These are phyloP conservation scores for Seriola rivoliana DNA, from an alignment of 2,113 vertebrate species.

Conservation along the genomic window DNA sequence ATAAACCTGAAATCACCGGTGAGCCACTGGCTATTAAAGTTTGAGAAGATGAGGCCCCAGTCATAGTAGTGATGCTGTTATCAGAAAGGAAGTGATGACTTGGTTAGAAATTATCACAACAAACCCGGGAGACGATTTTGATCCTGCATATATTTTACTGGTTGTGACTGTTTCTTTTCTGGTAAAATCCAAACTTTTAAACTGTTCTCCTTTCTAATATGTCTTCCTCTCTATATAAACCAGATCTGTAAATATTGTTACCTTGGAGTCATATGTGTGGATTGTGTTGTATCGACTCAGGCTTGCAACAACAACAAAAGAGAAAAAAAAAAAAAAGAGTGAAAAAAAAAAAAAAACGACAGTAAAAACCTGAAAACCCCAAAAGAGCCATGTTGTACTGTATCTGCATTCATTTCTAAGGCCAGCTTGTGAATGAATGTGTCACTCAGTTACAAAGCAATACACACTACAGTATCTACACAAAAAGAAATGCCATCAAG, in stretches of 20 bases:
- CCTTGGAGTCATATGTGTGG: constrained; percentile 78
- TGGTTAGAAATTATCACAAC: not conserved
- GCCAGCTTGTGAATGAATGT: constrained; percentile 85
- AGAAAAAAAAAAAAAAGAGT: constrained; percentile 22
- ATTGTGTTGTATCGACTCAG: constrained; percentile 82
- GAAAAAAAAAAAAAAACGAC: constrained; percentile 11
- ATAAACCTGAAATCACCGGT: constrained; percentile 5
- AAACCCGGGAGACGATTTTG: constrained; percentile 47
- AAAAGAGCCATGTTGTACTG: constrained; percentile 75
- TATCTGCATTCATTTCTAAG: constrained; percentile 77
- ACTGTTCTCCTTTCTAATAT: constrained; percentile 68
- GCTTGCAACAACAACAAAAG: constrained; percentile 72
- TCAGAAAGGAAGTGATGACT: constrained; percentile 8
- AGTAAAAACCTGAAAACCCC: constrained; percentile 50
- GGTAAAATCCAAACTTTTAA: constrained; percentile 63
- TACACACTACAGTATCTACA: constrained; percentile 69
- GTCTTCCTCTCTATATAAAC: constrained; percentile 81
- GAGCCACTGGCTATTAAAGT: not conserved
- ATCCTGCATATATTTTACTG: constrained; percentile 55
- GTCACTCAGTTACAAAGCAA: constrained; percentile 82
- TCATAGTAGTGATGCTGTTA: constrained; percentile 10
- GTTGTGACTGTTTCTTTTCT: constrained; percentile 76
- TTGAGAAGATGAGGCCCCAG: not conserved
- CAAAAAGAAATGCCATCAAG: constrained; percentile 58
- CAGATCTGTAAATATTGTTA: constrained; percentile 81